Percentiles rank a stretch among this genome's conserved stretches.
Conservation (phyloP, 2,888 invertebrate species). For the Sphaerophoria taeniata region DNA sequence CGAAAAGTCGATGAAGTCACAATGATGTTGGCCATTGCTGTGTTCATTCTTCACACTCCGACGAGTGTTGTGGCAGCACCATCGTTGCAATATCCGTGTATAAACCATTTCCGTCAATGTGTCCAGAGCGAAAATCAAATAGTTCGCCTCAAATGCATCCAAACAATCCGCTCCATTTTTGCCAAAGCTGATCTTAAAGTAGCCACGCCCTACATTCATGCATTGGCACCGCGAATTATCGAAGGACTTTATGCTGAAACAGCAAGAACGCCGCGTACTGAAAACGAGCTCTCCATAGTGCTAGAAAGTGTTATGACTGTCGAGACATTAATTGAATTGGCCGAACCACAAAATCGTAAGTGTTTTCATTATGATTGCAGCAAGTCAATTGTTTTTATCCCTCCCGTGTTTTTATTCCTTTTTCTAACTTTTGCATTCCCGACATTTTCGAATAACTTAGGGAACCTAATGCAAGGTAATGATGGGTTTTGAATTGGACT, state of each 20-base stretch:
- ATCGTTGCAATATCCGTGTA: conserved; percentile 94
- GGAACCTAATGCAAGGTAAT: conserved; percentile 86
- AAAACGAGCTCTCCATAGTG: conserved; percentile 88
- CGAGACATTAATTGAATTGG: conserved; percentile 89
- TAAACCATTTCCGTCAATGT: conserved; percentile 95
- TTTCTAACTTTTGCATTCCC: conserved; percentile 70
- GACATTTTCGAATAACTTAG: conserved; percentile 79
- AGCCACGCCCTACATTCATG: conserved; percentile 91
- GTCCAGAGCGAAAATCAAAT: conserved; percentile 87
- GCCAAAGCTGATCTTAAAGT: conserved; percentile 88
- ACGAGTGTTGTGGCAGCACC: conserved; percentile 90
- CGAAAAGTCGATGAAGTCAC: conserved; percentile 92
- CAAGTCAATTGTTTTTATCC: conserved; percentile 59
- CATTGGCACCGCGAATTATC: conserved; percentile 90
- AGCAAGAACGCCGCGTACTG: conserved; percentile 85
- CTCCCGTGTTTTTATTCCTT: conserved; percentile 51
- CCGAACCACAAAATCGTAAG: conserved; percentile 91
- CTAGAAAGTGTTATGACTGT: conserved; percentile 89
- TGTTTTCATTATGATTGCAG: conserved; percentile 75
- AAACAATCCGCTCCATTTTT: conserved; percentile 90
- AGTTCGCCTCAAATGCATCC: conserved; percentile 91
- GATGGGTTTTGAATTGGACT: conserved; percentile 71
- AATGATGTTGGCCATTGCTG: conserved; percentile 94
- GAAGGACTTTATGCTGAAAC: conserved; percentile 88
- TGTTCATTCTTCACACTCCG: conserved; percentile 93